phyloP scores from a whole-genome alignment of 2,888 invertebrate genomes.

The Hirtodrosophila histrioides region DNA sequence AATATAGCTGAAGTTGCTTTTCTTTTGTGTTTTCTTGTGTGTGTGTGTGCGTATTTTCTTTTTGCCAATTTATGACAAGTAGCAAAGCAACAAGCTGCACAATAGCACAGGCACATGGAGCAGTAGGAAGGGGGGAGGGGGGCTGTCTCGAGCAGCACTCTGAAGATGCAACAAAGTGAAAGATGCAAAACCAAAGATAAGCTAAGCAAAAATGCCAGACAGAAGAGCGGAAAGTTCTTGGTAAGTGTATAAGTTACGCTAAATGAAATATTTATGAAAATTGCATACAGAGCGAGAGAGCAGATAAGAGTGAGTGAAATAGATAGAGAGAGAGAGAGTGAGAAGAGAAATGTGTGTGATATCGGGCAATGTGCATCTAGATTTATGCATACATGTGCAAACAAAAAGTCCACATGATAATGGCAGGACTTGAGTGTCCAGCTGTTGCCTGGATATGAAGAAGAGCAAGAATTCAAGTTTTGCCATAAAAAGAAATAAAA shows the following conservation, averaged over 20 bases:
- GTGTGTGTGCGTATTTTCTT: conserved; percentile 27
- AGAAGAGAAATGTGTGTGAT: conserved; percentile 1
- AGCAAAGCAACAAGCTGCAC: conserved; percentile 60
- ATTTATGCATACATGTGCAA: conserved; percentile 59
- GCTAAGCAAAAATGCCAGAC: conserved; percentile 50
- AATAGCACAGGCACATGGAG: conserved; percentile 1
- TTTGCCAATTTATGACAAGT: conserved; percentile 75
- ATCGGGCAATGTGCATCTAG: conserved; percentile 39
- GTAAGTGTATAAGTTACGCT: conserved; percentile 65
- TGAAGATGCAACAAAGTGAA: conserved; percentile 44
- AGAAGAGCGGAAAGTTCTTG: conserved; percentile 50
- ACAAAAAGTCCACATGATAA: conserved; percentile 32
- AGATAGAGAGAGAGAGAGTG: background rate
- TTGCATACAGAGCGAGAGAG: conserved; percentile 48
- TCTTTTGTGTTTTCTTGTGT: conserved; percentile 23
- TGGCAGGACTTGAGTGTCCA: conserved; percentile 29
- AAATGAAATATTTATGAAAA: conserved; percentile 80
- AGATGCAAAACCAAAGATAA: conserved; percentile 65
- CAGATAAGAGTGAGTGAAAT: conserved; percentile 3
- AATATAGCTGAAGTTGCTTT: conserved; percentile 18
- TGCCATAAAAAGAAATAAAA: conserved; percentile 8
- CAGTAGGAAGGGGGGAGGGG: too few relatives aligned
- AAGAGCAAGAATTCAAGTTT: background rate
- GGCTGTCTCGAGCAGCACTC: conserved; percentile 27
- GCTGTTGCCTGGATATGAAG: conserved; percentile 29